phyloP scores from a whole-genome alignment of 2,113 vertebrate species.

The Acanthisitta chloris region DNA sequence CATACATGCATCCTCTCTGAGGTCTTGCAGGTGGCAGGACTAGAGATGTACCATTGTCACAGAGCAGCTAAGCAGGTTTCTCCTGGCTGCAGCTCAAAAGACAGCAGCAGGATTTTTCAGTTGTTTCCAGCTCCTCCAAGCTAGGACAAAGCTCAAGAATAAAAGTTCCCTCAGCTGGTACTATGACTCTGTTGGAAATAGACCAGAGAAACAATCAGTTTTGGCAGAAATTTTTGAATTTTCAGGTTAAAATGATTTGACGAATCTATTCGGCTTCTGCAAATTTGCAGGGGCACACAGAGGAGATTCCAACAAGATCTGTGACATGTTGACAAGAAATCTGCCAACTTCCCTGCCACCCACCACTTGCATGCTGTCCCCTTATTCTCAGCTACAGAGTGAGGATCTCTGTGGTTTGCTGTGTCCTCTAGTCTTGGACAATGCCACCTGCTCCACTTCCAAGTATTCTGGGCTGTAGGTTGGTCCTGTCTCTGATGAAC shows the following conservation, averaged over 20 bases:
- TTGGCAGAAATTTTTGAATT: background rate
- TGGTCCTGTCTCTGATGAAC: background rate
- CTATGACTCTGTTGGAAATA: background rate
- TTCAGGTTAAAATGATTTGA: background rate
- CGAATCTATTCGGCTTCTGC: background rate
- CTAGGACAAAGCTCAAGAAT: background rate
- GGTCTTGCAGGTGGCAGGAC: background rate
- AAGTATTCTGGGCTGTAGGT: background rate
- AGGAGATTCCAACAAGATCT: background rate
- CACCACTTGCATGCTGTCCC: background rate
- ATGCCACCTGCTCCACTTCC: background rate
- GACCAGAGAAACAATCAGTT: background rate
- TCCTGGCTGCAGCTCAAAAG: background rate
- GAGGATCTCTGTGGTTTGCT: background rate
- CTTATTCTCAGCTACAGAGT: background rate
- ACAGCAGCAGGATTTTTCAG: background rate
- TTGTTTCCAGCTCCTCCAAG: background rate
- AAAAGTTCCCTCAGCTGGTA: background rate
- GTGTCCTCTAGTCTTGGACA: background rate
- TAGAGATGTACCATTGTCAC: background rate
- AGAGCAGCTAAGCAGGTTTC: background rate
- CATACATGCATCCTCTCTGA: background rate
- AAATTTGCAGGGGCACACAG: background rate
- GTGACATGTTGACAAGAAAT: background rate
- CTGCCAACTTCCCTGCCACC: background rate